A percentile compares a stretch with the other conserved stretches of the same genome.
phyloP scores from a whole-genome alignment of 1,140 invertebrate species.

The Drosophila serrata region DNA sequence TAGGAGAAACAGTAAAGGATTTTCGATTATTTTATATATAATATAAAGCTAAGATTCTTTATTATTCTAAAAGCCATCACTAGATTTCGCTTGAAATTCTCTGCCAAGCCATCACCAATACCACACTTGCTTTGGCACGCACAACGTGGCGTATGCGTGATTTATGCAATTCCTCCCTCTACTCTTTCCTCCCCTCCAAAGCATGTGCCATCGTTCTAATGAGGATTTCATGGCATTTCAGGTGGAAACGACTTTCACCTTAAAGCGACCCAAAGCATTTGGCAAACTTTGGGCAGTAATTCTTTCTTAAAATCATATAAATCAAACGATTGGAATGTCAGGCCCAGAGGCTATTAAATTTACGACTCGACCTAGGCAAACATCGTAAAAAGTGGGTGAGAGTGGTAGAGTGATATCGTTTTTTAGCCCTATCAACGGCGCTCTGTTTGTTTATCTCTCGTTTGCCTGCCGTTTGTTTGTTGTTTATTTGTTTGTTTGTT shows the following conservation, averaged over 20 bases:
- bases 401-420: slow-evolving; percentile 37
- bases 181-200: not conserved
- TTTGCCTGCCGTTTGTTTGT: slow-evolving; percentile 22
- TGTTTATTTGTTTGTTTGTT: slow-evolving; percentile 32
- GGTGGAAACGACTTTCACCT: not conserved
- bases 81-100: slow-evolving; percentile 5
- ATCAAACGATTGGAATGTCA: slow-evolving; percentile 48
- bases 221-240: slow-evolving; percentile 44
- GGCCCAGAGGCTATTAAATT: slow-evolving; percentile 67
- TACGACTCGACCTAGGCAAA: slow-evolving; percentile 48
- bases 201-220: slow-evolving; percentile 43
- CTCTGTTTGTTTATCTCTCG: slow-evolving; percentile 52
- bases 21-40: too few relatives aligned
- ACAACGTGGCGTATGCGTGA: slow-evolving; percentile 66
- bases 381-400: slow-evolving; percentile 5
- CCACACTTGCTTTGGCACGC: slow-evolving; percentile 27
- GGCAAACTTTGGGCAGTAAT: slow-evolving; percentile 31
- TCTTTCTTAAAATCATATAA: slow-evolving; percentile 48
- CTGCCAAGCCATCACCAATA: not conserved
- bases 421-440: slow-evolving; percentile 46
- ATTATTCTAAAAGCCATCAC: not conserved
- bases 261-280: slow-evolving; percentile 22
- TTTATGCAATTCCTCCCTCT: slow-evolving; percentile 35
- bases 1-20: not conserved
- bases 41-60: not conserved